Base-by-base conservation (phyloP, 2,113 vertebrate species). In the Dasyurus viverrinus region DNA sequence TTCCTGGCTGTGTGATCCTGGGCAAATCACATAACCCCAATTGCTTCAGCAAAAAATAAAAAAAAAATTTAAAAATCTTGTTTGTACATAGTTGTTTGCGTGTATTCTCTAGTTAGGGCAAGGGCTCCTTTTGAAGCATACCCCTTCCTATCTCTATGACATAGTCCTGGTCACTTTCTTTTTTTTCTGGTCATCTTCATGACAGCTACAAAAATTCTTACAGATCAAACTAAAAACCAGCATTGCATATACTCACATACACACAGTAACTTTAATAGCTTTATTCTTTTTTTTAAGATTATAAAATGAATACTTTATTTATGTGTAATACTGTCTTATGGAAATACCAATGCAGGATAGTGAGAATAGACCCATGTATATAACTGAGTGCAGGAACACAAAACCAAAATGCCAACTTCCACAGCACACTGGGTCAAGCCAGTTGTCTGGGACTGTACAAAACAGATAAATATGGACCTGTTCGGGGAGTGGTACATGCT, bases 261-360 rank as follows among this genome's bases (percentile, higher is more conserved):
- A 84, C 19, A 84, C 47, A n/a, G 92, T 93, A 89, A 92, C 22
- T 84, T 96, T 94, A 93, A 76, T 48, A 92, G 93, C 57, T 97
- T 98, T 98, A 98, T 98, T 93, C 22, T 96, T 96, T 8, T 91
- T 96, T 97, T 94, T 95, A 96, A 6, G 98, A 94, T 97, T 97
- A 98, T 68, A 97, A 97, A 97, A 95, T 90, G 90, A 96, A 95
- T 97, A 98, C 97, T 98, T 98, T 95, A 97, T 95, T 92, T 96
- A 96, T 36, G 93, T 95, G 94, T 98, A 97, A 98, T 97, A 98
- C 97, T 98, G 97, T 93, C 90, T 97, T 53, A 94, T 94, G 95
- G 84, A 94, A 25, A 97, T 98, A 98, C 97, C 98, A 57, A 96
- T 93, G 94, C 95, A 0, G 1, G 89, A 92, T 89, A 96, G 96